Conservation (phyloP, 2,797 vertebrate genomes). For the Argentina silus region DNA sequence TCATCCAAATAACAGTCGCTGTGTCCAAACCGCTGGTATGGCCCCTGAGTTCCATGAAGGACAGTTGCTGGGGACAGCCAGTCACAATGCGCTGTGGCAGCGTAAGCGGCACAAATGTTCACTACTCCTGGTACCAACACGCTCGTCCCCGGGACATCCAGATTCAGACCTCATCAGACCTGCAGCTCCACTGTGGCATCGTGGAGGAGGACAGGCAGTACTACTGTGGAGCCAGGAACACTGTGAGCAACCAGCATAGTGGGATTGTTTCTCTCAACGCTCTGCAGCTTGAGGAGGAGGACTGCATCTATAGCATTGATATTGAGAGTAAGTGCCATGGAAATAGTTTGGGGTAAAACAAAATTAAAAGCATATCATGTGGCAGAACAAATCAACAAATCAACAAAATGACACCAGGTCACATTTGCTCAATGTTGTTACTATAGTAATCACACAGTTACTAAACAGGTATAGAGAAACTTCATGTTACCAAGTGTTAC, state of each 20-base stretch:
- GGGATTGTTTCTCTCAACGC: constrained; percentile 55
- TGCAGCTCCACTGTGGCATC: constrained; percentile 61
- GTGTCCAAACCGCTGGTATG: constrained; percentile 68
- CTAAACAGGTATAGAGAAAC: neutral
- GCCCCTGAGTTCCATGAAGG: constrained; percentile 51
- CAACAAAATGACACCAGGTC: neutral
- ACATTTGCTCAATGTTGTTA: no score
- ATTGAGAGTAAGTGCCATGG: constrained; percentile 58
- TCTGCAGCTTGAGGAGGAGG: constrained; percentile 45
- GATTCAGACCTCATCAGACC: constrained; percentile 43
- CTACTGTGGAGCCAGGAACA: constrained; percentile 68
- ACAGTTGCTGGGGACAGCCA: constrained; percentile 69
- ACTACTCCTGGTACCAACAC: constrained; percentile 69
- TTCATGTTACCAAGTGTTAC: no score
- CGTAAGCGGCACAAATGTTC: constrained; percentile 54
- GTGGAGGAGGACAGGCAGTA: constrained; percentile 41
- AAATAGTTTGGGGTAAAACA: neutral
- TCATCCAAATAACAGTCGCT: constrained; percentile 50
- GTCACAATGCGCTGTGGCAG: constrained; percentile 64
- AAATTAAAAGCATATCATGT: neutral
- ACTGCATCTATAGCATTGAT: constrained; percentile 66
- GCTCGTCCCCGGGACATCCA: neutral
- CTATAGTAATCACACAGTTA: neutral
- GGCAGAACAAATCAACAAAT: neutral
- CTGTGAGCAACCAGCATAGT: constrained; percentile 62